Base-by-base conservation (phyloP, 2,797 vertebrate genomes). In the Cyprinella venusta region DNA sequence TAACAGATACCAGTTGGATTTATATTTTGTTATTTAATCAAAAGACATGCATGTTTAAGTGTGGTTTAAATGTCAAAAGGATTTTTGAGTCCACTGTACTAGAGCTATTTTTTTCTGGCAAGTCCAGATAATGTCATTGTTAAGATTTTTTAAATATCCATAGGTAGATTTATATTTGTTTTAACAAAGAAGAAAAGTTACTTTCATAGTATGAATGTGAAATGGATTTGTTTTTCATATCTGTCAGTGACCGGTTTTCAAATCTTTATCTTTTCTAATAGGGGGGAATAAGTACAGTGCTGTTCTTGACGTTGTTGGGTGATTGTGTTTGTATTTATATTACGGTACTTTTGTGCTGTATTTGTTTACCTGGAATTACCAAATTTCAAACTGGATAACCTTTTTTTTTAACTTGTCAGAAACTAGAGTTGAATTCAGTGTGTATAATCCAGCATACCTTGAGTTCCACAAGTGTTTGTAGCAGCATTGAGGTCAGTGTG, bases 231-330 rank as follows among this genome's bases (percentile, higher is more conserved):
- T 54, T 16, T 26, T 15, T 36, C 1, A 13, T 16, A 30, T 52
- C 12, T 79, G 63, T 79, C n/a, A 26, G 48, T 79, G 77, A 68
- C 48, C 3, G 64, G 3, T 30, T 80, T 80, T 30, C n/a, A 59
- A 59, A 9, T 61, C 50, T 26, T 21, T 13, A 6, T 77, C 24
- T 24, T 79, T 79, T 50, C 7, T 64, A 65, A 67, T 52, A 3
- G 42, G 26, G 15, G 15, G 13, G 36, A 68, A n/a, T 54, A 19
- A 2, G 24, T 70, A 61, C 7, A 61, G 24, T 36, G 18, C 38
- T 70, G n/a, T 65, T 42, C 36, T 56, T 4, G 18, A 69, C 30
- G 13, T 30, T 63, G 56, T 24, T 9, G 18, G n/a, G 16, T 18
- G 16, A 24, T 15, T 24, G 9, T 6, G 0, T 59, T 71, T 48